A percentile compares a stretch with the other conserved stretches of the same genome.
These are phyloP conservation scores for Euclidia mi DNA, from an alignment of 2,888 invertebrate species.

Conservation along the genomic window DNA sequence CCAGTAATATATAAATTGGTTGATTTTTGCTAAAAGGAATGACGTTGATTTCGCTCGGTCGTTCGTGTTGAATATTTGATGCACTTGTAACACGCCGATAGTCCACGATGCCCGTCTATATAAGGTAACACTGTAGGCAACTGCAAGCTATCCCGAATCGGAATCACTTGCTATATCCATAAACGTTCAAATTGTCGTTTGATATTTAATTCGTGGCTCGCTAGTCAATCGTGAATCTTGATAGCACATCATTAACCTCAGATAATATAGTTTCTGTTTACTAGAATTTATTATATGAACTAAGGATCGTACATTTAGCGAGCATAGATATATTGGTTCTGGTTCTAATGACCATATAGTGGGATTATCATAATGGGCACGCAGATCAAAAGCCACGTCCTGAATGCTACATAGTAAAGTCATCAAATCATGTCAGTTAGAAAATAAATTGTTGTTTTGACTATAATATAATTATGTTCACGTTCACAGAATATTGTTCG, in stretches of 20 bases:
- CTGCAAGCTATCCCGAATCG: slow-evolving; percentile 38
- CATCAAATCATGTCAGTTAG: too few relatives aligned
- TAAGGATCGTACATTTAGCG: too few relatives aligned
- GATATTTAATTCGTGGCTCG: slow-evolving; percentile 50
- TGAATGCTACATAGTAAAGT: too few relatives aligned
- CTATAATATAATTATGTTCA: too few relatives aligned
- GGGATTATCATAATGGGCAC: too few relatives aligned
- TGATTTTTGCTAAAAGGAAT: not conserved
- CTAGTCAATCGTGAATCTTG: slow-evolving; percentile 32
- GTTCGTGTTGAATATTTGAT: slow-evolving; percentile 22
- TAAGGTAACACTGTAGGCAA: slow-evolving; percentile 40
- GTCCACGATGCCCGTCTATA: slow-evolving; percentile 40
- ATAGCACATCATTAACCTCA: slow-evolving; percentile 50
- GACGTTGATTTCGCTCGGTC: slow-evolving; percentile 13
- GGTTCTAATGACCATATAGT: too few relatives aligned
- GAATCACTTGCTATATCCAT: slow-evolving; percentile 31
- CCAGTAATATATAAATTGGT: too few relatives aligned
- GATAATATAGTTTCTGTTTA: slow-evolving; percentile 23
- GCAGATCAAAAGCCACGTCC: too few relatives aligned
- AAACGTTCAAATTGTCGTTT: slow-evolving; percentile 52
- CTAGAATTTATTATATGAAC: too few relatives aligned
- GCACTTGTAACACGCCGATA: slow-evolving; percentile 32
- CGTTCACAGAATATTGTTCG: too few relatives aligned
- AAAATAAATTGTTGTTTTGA: too few relatives aligned
- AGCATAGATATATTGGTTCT: too few relatives aligned